Conservation (phyloP, 2,113 vertebrate species). For the Gallinago jamesoni region DNA sequence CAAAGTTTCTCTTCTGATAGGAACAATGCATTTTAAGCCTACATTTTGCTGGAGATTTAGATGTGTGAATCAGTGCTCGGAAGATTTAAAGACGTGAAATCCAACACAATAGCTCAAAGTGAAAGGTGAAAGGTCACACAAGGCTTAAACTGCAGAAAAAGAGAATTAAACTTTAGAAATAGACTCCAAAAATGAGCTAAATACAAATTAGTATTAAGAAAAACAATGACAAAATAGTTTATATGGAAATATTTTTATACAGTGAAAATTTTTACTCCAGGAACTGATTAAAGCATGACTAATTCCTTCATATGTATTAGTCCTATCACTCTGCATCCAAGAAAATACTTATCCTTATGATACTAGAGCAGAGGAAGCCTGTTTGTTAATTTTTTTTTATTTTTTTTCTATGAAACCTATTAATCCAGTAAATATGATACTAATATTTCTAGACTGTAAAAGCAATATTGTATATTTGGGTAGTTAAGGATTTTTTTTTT, state of each 20-base stretch:
- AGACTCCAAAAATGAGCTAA: background rate
- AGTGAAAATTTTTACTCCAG: background rate
- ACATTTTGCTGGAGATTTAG: background rate
- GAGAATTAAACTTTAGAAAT: background rate
- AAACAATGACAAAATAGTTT: background rate
- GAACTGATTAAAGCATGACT: background rate
- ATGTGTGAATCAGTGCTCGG: background rate
- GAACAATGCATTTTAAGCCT: slow-evolving; percentile 7
- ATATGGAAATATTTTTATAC: background rate
- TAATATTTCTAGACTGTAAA: background rate
- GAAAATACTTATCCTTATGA: background rate
- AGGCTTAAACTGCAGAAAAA: background rate
- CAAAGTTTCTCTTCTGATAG: background rate
- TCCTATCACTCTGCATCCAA: background rate
- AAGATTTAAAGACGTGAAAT: slow-evolving; percentile 15
- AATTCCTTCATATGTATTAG: background rate
- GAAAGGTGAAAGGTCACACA: slow-evolving; percentile 5
- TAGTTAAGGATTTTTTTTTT: background rate
- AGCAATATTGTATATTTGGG: background rate
- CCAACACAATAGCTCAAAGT: background rate
- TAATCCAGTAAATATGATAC: background rate
- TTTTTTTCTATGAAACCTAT: background rate
- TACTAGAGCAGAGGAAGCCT: background rate
- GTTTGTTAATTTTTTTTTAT: background rate
- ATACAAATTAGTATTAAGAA: background rate